Conservation (phyloP, 2,797 vertebrate species). For the Garrulus glandarius region DNA sequence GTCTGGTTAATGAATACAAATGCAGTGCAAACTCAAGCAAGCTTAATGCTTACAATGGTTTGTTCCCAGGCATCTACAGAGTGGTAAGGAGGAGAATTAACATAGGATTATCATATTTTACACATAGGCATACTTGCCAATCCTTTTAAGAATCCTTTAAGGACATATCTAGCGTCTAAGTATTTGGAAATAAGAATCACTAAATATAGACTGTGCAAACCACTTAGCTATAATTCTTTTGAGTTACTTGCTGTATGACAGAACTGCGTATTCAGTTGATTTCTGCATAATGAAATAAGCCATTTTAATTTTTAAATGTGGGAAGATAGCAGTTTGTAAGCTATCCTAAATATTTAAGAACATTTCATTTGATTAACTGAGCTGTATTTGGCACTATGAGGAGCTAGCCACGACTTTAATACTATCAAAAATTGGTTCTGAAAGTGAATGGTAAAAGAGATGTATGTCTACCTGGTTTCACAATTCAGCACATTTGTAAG, state of each 20-base stretch:
- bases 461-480: not conserved
- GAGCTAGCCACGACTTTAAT: not conserved
- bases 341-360: not conserved
- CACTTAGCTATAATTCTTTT: slow-evolving; percentile 41
- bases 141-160: slow-evolving; percentile 63
- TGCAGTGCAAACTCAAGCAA: slow-evolving; percentile 40
- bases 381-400: not conserved
- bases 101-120: slow-evolving; percentile 68
- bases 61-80: slow-evolving; percentile 43
- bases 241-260: not conserved
- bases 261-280: not conserved
- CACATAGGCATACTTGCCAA: slow-evolving; percentile 37
- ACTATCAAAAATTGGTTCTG: not conserved
- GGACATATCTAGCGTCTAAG: slow-evolving; percentile 27
- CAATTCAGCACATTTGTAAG: not conserved
- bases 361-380: not conserved
- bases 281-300: slow-evolving; percentile 21
- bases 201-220: slow-evolving; percentile 38
- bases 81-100: slow-evolving; percentile 58
- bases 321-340: not conserved
- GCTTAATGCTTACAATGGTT: slow-evolving; percentile 52
- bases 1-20: slow-evolving; percentile 64
- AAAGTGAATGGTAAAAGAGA: not conserved
- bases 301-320: slow-evolving; percentile 19
- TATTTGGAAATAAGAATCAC: slow-evolving; percentile 18